Evolutionary conservation across 2,888 invertebrate genomes (phyloP).

Genomic region (Synergus umbraculus): DNA sequence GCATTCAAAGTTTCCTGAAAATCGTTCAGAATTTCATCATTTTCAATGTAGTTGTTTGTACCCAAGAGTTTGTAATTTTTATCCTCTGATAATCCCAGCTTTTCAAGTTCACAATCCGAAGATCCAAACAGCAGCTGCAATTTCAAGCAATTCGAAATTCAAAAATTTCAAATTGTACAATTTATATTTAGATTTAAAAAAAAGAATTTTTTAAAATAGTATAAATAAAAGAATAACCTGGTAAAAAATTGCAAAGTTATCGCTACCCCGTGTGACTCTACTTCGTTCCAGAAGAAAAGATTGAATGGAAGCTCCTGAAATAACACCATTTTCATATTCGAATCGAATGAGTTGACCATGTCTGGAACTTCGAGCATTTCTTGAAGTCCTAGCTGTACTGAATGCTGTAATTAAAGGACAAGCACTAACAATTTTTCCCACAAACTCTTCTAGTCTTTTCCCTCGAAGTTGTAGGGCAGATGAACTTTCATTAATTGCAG

Average conservation of each 20-base stretch:
- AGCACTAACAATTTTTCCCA: conserved; percentile 68
- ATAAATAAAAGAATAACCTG: conserved; percentile 65
- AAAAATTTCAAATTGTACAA: background rate
- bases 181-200: too few species aligned
- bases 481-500: conserved; percentile 56
- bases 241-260: conserved; percentile 77
- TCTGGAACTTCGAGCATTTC: conserved; percentile 75
- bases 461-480: conserved; percentile 43
- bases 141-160: background rate
- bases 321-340: conserved; percentile 67
- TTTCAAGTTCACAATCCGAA: conserved; percentile 61
- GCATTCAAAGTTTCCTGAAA: conserved; percentile 68
- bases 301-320: conserved; percentile 73
- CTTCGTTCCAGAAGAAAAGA: conserved; percentile 76
- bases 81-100: conserved; percentile 61
- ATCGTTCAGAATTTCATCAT: conserved; percentile 49
- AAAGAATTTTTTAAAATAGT: background rate
- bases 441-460: conserved; percentile 58
- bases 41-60: conserved; percentile 46
- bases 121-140: conserved; percentile 66
- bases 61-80: conserved; percentile 63
- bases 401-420: conserved; percentile 69
- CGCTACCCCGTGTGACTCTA: conserved; percentile 71
- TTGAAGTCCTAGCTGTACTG: conserved; percentile 75
- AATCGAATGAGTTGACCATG: conserved; percentile 76